Conservation (phyloP, 2,113 vertebrate species). For the Epinephelus fuscoguttatus region DNA sequence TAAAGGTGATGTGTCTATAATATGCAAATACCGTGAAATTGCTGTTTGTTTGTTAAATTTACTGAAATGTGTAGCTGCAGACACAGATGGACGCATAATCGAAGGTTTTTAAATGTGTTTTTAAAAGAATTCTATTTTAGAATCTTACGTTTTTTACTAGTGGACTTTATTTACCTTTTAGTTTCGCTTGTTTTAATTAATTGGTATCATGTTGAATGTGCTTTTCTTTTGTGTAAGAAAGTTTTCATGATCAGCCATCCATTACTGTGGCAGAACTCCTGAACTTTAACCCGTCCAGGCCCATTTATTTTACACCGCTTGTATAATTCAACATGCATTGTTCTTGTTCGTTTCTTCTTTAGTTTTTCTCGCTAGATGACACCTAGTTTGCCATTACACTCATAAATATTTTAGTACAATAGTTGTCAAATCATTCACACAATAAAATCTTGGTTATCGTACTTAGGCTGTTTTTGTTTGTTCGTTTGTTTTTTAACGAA, state of each 20-base stretch:
- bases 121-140: too few species aligned
- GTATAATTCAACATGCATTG: neutral
- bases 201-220: neutral
- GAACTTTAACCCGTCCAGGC: constrained; percentile 11
- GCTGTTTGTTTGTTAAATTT: neutral
- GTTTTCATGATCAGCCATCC: neutral
- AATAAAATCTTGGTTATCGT: neutral
- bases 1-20: neutral
- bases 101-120: neutral
- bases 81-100: neutral
- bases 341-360: neutral
- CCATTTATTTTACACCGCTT: neutral
- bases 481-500: neutral
- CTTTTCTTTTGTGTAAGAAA: neutral
- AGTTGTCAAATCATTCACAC: neutral
- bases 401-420: neutral
- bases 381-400: neutral
- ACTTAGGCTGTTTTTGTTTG: neutral
- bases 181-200: neutral
- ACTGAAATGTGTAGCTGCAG: neutral
- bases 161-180: neutral
- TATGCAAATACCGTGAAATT: neutral
- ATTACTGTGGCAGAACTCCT: neutral
- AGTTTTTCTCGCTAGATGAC: neutral
- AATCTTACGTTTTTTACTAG: too few species aligned